Evolutionary conservation across 2,797 vertebrate species (phyloP).

Genomic region (Melanotaenia maccullochi): DNA sequence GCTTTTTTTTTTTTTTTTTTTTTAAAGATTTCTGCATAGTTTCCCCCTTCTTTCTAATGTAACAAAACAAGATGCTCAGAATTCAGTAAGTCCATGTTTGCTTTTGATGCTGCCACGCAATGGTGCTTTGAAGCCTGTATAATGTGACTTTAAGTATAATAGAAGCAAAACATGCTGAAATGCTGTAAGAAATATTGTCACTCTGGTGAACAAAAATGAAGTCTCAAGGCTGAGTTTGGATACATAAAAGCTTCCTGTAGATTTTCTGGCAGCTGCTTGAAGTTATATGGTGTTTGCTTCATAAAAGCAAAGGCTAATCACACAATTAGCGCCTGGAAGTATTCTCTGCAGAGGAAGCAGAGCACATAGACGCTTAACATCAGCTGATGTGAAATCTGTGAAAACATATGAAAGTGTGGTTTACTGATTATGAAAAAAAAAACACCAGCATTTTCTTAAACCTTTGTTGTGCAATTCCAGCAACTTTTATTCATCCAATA

Average conservation of each 20-base stretch:
- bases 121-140: background rate
- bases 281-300: slow-evolving; percentile 30
- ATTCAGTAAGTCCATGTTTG: background rate
- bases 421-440: slow-evolving; percentile 18
- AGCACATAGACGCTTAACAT: slow-evolving; percentile 35
- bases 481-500: slow-evolving; percentile 2
- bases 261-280: slow-evolving; percentile 20
- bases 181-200: background rate
- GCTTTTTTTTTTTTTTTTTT: background rate
- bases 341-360: slow-evolving; percentile 20
- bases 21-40: background rate
- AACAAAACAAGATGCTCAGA: background rate
- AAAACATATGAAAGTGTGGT: slow-evolving; percentile 13
- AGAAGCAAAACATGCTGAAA: slow-evolving; percentile 1
- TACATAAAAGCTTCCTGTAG: slow-evolving; percentile 21
- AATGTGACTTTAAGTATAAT: background rate
- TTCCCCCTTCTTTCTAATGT: background rate
- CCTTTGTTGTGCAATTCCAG: slow-evolving; percentile 14
- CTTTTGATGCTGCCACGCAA: background rate
- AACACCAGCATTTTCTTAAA: slow-evolving; percentile 16
- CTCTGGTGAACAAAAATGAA: slow-evolving; percentile 17
- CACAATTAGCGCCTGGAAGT: slow-evolving; percentile 22
- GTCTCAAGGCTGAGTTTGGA: slow-evolving; percentile 20
- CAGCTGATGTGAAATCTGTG: slow-evolving; percentile 18
- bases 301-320: slow-evolving; percentile 50